Conservation (phyloP, 2,888 invertebrate species). For the Cryptocheilus praepositus region DNA sequence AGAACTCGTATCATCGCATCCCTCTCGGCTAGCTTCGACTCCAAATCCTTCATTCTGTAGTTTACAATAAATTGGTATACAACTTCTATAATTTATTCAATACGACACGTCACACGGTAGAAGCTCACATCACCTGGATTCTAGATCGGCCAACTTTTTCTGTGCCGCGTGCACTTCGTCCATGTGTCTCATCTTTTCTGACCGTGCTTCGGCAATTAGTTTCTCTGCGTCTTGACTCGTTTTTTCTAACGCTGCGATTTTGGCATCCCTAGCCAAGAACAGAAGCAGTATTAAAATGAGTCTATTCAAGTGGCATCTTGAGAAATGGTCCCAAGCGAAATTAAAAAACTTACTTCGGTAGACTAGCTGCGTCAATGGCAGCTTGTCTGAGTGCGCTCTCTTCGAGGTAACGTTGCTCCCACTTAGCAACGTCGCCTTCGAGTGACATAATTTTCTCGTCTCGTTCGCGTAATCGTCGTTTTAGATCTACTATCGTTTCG, state of each 20-base stretch:
- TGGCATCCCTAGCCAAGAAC: conserved; percentile 81
- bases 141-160: conserved; percentile 89
- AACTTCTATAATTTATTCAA: neutral
- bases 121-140: conserved; percentile 81
- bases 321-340: too few species aligned
- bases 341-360: conserved; percentile 67
- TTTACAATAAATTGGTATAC: neutral
- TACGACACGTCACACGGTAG: neutral
- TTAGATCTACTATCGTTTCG: conserved; percentile 79
- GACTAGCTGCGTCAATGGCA: conserved; percentile 85
- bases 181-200: conserved; percentile 91
- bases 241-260: conserved; percentile 89
- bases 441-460: conserved; percentile 84
- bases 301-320: too few species aligned
- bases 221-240: conserved; percentile 90
- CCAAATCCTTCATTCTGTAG: conserved; percentile 86
- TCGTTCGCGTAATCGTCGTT: conserved; percentile 81
- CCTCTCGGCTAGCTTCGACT: conserved; percentile 90
- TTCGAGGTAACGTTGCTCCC: conserved; percentile 90
- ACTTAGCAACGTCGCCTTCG: conserved; percentile 88
- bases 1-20: conserved; percentile 94
- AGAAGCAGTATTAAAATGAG: too few species aligned
- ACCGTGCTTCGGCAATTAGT: conserved; percentile 89
- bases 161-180: conserved; percentile 91
- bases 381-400: conserved; percentile 88